These are phyloP conservation scores for Dryocosmus kuriphilus DNA, from an alignment of 2,888 invertebrate genomes.

Conservation along the genomic window DNA sequence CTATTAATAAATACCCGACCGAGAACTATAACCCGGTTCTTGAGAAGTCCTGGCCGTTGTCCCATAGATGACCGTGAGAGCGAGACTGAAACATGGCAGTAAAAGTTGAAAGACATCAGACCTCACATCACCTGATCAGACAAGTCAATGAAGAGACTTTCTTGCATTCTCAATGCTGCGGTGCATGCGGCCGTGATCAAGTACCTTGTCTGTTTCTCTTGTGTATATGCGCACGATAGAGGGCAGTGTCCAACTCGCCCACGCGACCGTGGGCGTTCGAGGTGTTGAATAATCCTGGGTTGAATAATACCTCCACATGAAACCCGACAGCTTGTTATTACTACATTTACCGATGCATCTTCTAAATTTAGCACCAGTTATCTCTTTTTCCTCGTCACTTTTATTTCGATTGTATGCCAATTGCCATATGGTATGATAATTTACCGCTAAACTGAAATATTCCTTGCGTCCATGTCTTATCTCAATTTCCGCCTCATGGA, in stretches of 20 bases:
- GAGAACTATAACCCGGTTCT: neutral
- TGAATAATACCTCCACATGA: slow-evolving; percentile 52
- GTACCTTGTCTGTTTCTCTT: slow-evolving; percentile 43
- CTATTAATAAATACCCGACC: no score
- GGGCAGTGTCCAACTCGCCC: slow-evolving; percentile 50
- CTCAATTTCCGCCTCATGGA: slow-evolving; percentile 26
- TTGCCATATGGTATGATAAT: slow-evolving; percentile 13
- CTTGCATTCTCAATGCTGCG: slow-evolving; percentile 28
- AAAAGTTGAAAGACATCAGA: slow-evolving; percentile 32
- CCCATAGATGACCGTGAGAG: slow-evolving; percentile 28
- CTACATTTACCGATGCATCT: slow-evolving; percentile 29
- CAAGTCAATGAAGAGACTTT: slow-evolving; percentile 36
- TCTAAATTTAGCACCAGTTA: no score
- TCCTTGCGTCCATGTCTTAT: slow-evolving; percentile 12
- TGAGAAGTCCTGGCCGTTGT: neutral
- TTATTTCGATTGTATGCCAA: neutral
- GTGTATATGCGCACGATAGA: slow-evolving; percentile 10
- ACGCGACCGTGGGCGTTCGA: slow-evolving; percentile 59
- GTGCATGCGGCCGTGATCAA: slow-evolving; percentile 41
- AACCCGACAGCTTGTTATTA: slow-evolving; percentile 62
- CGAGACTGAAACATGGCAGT: slow-evolving; percentile 20
- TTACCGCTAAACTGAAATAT: slow-evolving; percentile 36
- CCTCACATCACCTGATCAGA: slow-evolving; percentile 20
- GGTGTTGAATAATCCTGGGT: slow-evolving; percentile 64
- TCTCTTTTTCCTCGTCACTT: no score